Evolutionary conservation across 2,797 vertebrate genomes (phyloP).

Genomic region (Clangula hyemalis): DNA sequence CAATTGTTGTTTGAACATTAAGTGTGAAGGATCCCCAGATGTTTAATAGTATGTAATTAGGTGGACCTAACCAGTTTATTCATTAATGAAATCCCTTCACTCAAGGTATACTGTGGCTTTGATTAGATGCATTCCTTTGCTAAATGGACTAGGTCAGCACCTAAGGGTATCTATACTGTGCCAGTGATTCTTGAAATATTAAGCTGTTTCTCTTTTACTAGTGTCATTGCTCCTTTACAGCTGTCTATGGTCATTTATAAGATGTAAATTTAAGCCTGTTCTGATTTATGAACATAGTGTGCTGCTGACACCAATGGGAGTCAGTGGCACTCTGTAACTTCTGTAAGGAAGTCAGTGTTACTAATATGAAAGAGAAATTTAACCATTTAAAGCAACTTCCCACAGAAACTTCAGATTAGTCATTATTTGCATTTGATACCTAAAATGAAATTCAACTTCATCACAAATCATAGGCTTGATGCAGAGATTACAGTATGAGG

Average conservation of each 20-base stretch:
- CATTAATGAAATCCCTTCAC: background rate
- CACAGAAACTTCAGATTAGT: background rate
- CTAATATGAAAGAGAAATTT: background rate
- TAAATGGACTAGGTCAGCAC: background rate
- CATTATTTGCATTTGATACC: background rate
- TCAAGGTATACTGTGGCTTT: background rate
- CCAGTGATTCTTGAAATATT: background rate
- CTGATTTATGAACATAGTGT: background rate
- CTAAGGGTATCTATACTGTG: background rate
- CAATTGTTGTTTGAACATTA: background rate
- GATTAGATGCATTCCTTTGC: background rate
- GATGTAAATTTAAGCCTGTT: background rate
- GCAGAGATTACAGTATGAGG: background rate
- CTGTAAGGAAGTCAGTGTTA: background rate
- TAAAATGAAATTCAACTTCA: background rate
- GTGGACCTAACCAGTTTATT: background rate
- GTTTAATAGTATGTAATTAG: background rate
- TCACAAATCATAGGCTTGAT: background rate
- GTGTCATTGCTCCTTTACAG: background rate
- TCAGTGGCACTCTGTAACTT: background rate
- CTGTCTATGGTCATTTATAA: background rate
- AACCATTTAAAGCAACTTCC: background rate
- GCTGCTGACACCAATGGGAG: background rate
- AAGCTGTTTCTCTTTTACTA: background rate
- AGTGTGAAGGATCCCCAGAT: background rate